Base-by-base conservation (phyloP, 2,797 vertebrate genomes). In the Sebastes nivosus region DNA sequence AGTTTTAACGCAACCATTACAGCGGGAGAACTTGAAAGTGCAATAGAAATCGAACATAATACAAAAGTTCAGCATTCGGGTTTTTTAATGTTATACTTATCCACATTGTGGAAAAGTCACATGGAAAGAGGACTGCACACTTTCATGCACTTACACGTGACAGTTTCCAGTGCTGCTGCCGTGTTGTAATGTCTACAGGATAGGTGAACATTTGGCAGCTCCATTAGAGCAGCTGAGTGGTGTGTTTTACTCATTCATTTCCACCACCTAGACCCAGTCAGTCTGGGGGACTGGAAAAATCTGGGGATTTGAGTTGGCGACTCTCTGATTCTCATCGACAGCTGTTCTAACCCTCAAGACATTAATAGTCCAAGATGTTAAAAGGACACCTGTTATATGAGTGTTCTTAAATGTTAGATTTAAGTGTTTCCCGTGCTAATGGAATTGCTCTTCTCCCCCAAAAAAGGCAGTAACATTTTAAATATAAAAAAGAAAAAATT, bases 361-460 rank as follows among this genome's bases (percentile, higher is more conserved):
- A 78, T 75, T 36, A 24, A n/a, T 60, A 54, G 58, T 25, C 16
- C 13, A 36, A 42, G 38, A 77, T 75, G n/a, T 75, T 75, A 60
- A 82, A 82, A 83, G 68, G 54, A 70, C 81, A 75, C 69, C 72
- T 79, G 64, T 81, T 75, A 38, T n/a, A 61, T 8, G n/a, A 75
- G 46, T 20, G 55, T 67, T 89, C 64, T 82, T 85, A 74, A 87
- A 85, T 87, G 86, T 83, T 79, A 80, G 67, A 81, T 85, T 79
- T 83, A 82, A 89, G 81, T 73, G 76, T 67, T 77, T 68, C 77
- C 42, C 4, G 14, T n/a, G 20, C 72, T 83, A 87, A 92, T 84
- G 79, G 70, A 52, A 78, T 70, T 68, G 64, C 73, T 89, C 54
- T 80, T 87, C 38, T 77, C 58, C 64, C 36, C 58, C 29, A 72